phyloP scores from a whole-genome alignment of 1,140 invertebrate genomes.

The Drosophila gunungcola region DNA sequence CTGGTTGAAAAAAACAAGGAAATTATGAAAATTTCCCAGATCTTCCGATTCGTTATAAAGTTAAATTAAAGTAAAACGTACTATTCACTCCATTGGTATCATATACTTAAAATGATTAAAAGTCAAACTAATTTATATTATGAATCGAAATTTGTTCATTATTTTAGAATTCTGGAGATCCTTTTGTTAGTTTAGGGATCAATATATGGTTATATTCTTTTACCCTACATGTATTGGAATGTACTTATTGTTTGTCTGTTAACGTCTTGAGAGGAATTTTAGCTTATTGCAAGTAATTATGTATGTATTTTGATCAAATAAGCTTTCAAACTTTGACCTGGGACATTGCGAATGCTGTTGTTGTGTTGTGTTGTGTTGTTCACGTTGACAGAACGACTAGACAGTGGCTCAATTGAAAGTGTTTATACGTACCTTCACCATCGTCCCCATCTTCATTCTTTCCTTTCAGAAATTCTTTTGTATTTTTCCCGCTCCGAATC shows the following conservation, averaged over 20 bases:
- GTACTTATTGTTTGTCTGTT: conserved; percentile 2
- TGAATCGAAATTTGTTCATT: too few species aligned
- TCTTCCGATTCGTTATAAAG: too few species aligned
- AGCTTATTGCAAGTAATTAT: neutral
- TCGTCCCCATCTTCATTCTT: neutral
- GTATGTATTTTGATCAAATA: neutral
- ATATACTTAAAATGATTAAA: too few species aligned
- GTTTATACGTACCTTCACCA: neutral
- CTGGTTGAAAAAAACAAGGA: too few species aligned
- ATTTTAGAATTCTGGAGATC: too few species aligned
- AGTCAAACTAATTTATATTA: too few species aligned
- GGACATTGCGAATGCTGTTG: conserved; percentile 1
- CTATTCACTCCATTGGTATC: too few species aligned
- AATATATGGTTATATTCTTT: neutral
- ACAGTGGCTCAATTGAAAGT: conserved; percentile 10
- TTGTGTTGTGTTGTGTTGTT: neutral
- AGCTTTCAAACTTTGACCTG: conserved; percentile 9
- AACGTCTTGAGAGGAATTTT: neutral
- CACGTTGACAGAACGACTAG: conserved; percentile 2
- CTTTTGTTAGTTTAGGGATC: too few species aligned
- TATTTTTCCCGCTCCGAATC: neutral
- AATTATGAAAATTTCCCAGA: too few species aligned
- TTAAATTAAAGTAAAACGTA: neutral
- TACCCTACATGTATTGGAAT: too few species aligned
- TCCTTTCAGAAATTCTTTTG: neutral